These are phyloP conservation scores for Steinernema carpocapsae DNA, from an alignment of 2,888 invertebrate species.

Conservation along the genomic window DNA sequence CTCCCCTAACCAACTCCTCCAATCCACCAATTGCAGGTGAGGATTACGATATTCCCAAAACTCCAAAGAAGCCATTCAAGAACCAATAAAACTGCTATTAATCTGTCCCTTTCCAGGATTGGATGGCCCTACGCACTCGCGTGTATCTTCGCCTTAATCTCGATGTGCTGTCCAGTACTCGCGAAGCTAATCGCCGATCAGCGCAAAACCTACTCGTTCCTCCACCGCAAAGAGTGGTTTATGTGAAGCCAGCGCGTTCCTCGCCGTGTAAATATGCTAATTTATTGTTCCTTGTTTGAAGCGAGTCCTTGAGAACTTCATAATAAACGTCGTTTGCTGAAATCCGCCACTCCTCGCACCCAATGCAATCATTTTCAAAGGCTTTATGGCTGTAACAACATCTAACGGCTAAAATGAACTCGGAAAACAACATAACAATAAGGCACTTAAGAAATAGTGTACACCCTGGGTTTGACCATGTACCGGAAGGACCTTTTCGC, in stretches of 20 bases:
- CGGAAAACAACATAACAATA: constrained; percentile 19
- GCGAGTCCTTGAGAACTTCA: neutral
- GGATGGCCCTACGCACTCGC: constrained; percentile 49
- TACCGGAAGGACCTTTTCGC: constrained; percentile 59
- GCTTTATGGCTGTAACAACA: constrained; percentile 15
- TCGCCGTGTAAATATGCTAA: constrained; percentile 16
- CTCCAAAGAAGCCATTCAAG: constrained; percentile 15
- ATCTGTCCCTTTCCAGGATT: constrained; percentile 38
- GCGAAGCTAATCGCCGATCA: constrained; percentile 44
- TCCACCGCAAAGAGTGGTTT: constrained; percentile 30
- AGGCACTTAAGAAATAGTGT: constrained; percentile 56
- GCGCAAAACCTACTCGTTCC: constrained; percentile 38
- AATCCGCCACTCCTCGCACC: neutral
- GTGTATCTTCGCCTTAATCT: constrained; percentile 43
- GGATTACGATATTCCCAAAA: neutral
- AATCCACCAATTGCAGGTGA: constrained; percentile 45
- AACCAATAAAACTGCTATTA: neutral
- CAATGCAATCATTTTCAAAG: neutral
- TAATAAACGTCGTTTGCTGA: constrained; percentile 8
- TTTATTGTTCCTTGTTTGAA: neutral
- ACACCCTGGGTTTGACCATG: constrained; percentile 61
- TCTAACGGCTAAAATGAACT: constrained; percentile 1
- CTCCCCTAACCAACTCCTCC: constrained; percentile 42
- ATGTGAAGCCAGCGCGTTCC: neutral
- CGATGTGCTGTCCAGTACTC: constrained; percentile 45